Base-by-base conservation (phyloP, 2,113 vertebrate species). In the Alosa alosa region DNA sequence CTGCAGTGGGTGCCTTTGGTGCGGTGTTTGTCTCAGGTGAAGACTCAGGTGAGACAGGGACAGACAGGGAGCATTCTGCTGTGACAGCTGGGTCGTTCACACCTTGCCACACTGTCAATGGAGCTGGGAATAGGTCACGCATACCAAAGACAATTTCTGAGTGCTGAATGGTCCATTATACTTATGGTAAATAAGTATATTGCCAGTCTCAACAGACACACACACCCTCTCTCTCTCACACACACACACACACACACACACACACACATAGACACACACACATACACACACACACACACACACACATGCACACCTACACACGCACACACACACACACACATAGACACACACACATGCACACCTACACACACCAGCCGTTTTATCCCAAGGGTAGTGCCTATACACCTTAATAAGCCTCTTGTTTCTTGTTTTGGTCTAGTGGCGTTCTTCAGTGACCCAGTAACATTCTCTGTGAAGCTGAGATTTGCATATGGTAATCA, bases 401-500 rank as follows among this genome's bases (percentile, higher is more conserved):
- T 52, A 17, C 11, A 1, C 50, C 9, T 13, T 52, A 44, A 44
- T 3, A 60, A 22, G 55, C 55, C 13, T 36, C 72, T 39, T 78
- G 72, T 39, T 78, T 78, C 1, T 36, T 39, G 72, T 39, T 78
- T 36, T 36, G 72, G 72, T 17, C 25, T 10, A 41, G 13, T 78
- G 36, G 10, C 13, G 15, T 1, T 78, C 72, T 13, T 78, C 2
- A 78, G 25, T 78, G 72, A 78, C 72, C 25, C 36, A 17, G 13
- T 36, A 78, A 36, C 25, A 78, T 78, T 17, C 64, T 78, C 82
- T 83, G 31, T 49, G 20, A 39, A 78, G 17, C n/a, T 18, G 31
- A 47, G n/a, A 84, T 86, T 86, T 83, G 85, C 82, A 81, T 90
- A 81, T n/a, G 18, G 44, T 25, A 60, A 82, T 78, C 84, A 84